Conservation (phyloP, 30 jellyfish, hydroid and myxozoan genomes). For the Nemopilema nomurai region DNA sequence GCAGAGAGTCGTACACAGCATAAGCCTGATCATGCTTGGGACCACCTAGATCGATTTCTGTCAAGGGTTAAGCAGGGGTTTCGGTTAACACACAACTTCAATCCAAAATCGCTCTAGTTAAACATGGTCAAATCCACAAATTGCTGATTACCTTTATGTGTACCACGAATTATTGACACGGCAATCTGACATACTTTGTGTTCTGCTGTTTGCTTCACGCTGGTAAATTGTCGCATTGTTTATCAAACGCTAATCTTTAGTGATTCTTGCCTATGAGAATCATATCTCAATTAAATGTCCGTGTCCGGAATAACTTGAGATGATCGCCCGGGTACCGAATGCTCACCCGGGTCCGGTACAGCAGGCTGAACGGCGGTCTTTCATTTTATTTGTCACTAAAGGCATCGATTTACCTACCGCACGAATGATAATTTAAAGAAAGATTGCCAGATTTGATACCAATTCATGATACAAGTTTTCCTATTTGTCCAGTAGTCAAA, state of each 20-base stretch:
- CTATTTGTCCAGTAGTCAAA: no score
- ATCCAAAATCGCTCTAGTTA: neutral
- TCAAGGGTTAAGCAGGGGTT: neutral
- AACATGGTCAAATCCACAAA: conserved; percentile 29
- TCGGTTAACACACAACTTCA: neutral
- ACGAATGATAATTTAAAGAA: no score
- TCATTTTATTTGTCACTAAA: no score
- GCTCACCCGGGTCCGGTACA: no score
- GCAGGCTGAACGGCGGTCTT: no score
- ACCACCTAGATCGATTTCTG: conserved; percentile 9
- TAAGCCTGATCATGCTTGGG: neutral
- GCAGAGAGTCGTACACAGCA: neutral
- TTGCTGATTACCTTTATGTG: conserved; percentile 18
- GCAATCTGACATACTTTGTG: conserved; percentile 10
- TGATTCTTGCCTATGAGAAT: conserved; percentile 6
- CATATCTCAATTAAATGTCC: conserved; percentile 1
- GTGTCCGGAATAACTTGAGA: no score
- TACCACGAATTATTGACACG: conserved; percentile 5
- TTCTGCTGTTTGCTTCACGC: conserved; percentile 11
- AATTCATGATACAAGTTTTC: no score
- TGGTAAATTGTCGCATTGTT: conserved; percentile 13
- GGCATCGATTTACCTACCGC: no score
- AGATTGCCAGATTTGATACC: no score
- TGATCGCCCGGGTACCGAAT: no score
- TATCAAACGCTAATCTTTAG: conserved; percentile 12